These are phyloP conservation scores for Parazoanthus darwini DNA, from an alignment of 92 coral and sea anemone species.

Conservation along the genomic window DNA sequence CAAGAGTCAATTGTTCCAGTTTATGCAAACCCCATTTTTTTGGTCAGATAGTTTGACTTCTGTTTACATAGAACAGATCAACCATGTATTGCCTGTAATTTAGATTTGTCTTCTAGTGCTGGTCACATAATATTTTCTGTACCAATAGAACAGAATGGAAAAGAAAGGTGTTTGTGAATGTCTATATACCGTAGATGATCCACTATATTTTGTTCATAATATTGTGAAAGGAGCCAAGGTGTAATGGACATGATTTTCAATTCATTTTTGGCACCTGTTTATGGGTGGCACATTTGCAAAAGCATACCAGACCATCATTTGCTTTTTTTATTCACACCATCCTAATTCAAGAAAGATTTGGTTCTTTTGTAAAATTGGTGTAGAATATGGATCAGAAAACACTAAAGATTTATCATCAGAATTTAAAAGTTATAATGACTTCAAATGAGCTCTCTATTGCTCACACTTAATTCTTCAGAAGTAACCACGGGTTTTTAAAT, in stretches of 20 bases:
- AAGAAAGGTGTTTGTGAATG: conserved; percentile 21
- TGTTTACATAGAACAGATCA: conserved; percentile 13
- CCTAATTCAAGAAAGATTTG: conserved; percentile 15
- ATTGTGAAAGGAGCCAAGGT: conserved; percentile 7
- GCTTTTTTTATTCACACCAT: conserved; percentile 1
- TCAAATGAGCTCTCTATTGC: background rate
- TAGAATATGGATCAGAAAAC: conserved; percentile 19
- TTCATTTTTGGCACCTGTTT: background rate
- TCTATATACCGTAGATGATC: background rate
- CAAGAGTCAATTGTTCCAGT: background rate
- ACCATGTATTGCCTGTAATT: conserved; percentile 16
- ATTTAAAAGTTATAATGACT: background rate
- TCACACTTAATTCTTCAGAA: conserved; percentile 7
- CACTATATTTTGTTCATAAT: background rate
- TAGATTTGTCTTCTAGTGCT: conserved; percentile 13
- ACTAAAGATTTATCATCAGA: conserved; percentile 12
- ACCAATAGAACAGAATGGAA: conserved; percentile 15
- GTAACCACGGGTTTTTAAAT: background rate
- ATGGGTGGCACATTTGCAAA: conserved; percentile 19
- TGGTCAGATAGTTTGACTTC: conserved; percentile 17
- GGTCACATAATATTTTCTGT: background rate
- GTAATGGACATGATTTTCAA: conserved; percentile 11
- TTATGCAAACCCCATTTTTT: background rate
- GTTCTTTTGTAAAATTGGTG: background rate
- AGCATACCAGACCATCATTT: conserved; percentile 18